phyloP scores from a whole-genome alignment of 2,888 invertebrate species.

The Phyto melanocephala region DNA sequence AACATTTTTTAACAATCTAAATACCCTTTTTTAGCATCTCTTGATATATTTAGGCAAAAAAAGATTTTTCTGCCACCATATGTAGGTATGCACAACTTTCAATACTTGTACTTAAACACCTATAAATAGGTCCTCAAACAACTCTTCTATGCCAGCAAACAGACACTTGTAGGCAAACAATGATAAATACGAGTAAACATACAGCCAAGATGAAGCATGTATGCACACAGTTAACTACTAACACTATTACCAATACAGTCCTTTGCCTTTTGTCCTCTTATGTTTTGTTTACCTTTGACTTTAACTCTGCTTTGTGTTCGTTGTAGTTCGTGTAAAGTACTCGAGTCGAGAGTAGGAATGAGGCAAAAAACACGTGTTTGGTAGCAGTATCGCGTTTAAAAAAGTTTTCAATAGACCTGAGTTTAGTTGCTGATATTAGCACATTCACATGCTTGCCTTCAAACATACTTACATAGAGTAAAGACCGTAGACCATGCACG shows the following conservation, averaged over 20 bases:
- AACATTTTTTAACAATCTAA: too few relatives aligned
- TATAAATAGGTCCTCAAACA: constrained; percentile 19
- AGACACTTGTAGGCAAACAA: not conserved
- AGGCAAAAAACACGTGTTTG: not conserved
- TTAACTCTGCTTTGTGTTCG: not conserved
- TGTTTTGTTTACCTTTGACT: not conserved
- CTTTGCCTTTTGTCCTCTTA: not conserved
- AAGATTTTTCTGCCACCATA: not conserved
- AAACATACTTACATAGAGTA: not conserved
- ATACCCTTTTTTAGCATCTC: too few relatives aligned
- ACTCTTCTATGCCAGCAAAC: not conserved
- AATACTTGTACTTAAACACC: constrained; percentile 22
- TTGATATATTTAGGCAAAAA: too few relatives aligned
- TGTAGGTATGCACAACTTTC: not conserved
- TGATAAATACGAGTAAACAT: not conserved
- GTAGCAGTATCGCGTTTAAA: constrained; percentile 8
- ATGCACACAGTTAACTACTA: not conserved
- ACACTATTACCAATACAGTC: not conserved
- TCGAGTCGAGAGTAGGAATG: not conserved
- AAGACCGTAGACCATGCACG: too few relatives aligned
- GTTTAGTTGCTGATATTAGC: not conserved
- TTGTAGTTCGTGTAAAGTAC: not conserved
- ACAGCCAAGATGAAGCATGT: not conserved
- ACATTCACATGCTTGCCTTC: not conserved
- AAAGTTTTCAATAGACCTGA: constrained; percentile 12